Base-by-base conservation (phyloP, 2,797 vertebrate species). In the Dendrocincla tyrannina region DNA sequence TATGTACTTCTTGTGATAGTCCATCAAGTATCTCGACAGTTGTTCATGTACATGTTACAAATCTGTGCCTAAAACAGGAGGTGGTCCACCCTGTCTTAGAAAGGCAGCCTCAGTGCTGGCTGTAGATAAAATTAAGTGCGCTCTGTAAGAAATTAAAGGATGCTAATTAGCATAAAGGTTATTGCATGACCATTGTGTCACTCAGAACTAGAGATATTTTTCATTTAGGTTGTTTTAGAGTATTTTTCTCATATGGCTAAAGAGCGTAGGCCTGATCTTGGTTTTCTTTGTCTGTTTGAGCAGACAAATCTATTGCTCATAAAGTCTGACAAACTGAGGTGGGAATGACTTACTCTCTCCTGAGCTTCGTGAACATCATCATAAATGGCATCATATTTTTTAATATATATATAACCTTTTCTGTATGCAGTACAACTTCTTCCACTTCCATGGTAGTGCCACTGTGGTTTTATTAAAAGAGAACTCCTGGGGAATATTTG, bases 341-440 rank as follows among this genome's bases (percentile, higher is more conserved):
- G 35, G 42, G 79, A 94, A 66, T 66, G 82, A 41, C 75, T 89
- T 88, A 60, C 22, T 92, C 75, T 88, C 75, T 82, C 44, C 84
- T 89, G 85, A 93, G 72, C 74, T 91, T 66, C 83, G 41, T 35
- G 91, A 94, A 72, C 88, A 83, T 92, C 41, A 85, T 94, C 68
- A 92, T 91, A 89, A 93, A 93, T 73, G 53, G 52, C 86, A 91
- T 85, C 22, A 11, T 87, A 63, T 84, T 86, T 89, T 85, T 84
- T 80, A 60, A 87, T 64, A 75, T 85, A 94, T 74, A 88, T 42
- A 44, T 27, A 92, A 85, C 87, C 75, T 94, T 92, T 96, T 93
- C 81, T 89, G 67, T 92, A 87, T 91, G 88, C 94, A 93, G 52
- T 89, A 64, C 84, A 95, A 64, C 78, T 96, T 91, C 75, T 85